Conservation (phyloP, 1,140 invertebrate species). For the Caenorhabditis briggsae region DNA sequence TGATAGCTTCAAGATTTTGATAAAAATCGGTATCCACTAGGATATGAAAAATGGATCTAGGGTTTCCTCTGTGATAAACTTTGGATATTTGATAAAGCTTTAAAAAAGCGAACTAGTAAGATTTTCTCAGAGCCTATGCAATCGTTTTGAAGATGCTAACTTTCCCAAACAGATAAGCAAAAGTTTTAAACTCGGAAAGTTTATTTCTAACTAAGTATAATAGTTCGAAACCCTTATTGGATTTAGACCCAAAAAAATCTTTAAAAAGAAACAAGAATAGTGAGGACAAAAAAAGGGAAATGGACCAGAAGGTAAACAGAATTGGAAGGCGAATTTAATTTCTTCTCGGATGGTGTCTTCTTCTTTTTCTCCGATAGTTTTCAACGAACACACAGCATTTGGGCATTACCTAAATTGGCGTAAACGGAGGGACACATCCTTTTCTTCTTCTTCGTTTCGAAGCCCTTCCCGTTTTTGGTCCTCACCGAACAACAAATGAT, state of each 20-base stretch:
- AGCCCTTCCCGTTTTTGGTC: not conserved
- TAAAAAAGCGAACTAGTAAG: too few relatives aligned
- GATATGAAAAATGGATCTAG: too few relatives aligned
- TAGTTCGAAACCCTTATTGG: too few relatives aligned
- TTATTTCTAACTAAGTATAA: too few relatives aligned
- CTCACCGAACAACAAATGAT: slow-evolving; percentile 28
- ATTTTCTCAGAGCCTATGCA: too few relatives aligned
- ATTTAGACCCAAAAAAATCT: not conserved
- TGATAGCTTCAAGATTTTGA: too few relatives aligned
- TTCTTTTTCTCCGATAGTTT: not conserved
- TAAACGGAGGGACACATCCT: slow-evolving; percentile 14
- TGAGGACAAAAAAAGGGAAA: not conserved
- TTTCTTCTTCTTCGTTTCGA: slow-evolving; percentile 3
- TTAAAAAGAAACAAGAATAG: not conserved
- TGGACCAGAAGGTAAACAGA: not conserved
- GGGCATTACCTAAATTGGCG: slow-evolving; percentile 52
- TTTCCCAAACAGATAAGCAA: too few relatives aligned
- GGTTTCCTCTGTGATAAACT: too few relatives aligned
- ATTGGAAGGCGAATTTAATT: slow-evolving; percentile 10
- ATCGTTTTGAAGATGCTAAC: too few relatives aligned
- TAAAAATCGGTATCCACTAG: too few relatives aligned
- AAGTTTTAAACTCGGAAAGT: too few relatives aligned
- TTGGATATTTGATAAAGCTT: too few relatives aligned
- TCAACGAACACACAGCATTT: not conserved
- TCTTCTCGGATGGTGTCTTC: not conserved